phyloP scores from a whole-genome alignment of 2,797 vertebrate species.

The Erithacus rubecula region DNA sequence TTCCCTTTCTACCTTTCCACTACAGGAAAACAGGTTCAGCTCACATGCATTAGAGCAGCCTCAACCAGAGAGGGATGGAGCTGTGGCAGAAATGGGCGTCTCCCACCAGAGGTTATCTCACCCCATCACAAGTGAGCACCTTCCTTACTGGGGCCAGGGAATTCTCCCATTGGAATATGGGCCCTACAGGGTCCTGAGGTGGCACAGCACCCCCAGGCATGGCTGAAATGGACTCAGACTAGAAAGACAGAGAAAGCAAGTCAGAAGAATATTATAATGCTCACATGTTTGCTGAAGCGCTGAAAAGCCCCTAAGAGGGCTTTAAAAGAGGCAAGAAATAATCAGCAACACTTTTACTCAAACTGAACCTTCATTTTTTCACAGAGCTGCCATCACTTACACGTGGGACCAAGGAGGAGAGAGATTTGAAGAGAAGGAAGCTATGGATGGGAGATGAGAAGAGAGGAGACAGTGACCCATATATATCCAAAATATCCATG shows the following conservation, averaged over 20 bases:
- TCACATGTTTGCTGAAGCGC: neutral
- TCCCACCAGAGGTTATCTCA: neutral
- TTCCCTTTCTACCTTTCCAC: neutral
- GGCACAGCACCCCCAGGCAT: accelerated
- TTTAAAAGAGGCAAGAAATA: neutral
- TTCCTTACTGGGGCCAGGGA: neutral
- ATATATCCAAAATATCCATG: accelerated
- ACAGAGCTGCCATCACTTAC: neutral
- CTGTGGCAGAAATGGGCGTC: neutral
- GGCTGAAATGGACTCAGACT: neutral
- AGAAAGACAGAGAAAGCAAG: neutral
- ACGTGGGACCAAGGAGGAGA: neutral
- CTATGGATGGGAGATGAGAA: neutral
- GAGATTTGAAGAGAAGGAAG: neutral
- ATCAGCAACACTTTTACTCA: neutral
- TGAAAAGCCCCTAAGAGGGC: neutral
- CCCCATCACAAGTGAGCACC: neutral
- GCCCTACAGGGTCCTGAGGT: neutral
- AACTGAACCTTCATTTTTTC: neutral
- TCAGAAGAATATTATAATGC: neutral
- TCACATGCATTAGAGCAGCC: accelerated
- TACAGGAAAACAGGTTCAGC: neutral
- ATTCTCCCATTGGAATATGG: accelerated
- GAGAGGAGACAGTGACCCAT: neutral
- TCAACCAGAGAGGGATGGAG: neutral